Percentiles rank a stretch among this genome's conserved stretches.
phyloP scores from a whole-genome alignment of 2,797 vertebrate species.

The Neostethus bicornis region DNA sequence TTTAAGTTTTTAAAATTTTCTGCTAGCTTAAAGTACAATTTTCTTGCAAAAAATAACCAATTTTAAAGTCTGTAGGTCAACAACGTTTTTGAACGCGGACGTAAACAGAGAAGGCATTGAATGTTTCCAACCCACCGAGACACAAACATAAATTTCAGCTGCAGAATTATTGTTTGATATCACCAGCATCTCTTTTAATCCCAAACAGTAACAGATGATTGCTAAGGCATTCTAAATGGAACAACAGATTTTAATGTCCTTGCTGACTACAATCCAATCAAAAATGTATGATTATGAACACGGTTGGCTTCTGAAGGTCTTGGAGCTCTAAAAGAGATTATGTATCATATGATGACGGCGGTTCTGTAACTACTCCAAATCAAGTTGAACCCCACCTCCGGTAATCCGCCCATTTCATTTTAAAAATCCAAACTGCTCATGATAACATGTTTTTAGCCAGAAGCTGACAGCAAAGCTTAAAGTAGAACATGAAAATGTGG shows the following conservation, averaged over 20 bases:
- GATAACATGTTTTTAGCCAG: slow-evolving; percentile 24
- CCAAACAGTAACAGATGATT: slow-evolving; percentile 67
- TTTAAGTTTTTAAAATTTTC: neutral
- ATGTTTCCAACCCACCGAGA: slow-evolving; percentile 36
- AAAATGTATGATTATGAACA: slow-evolving; percentile 66
- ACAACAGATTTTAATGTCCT: slow-evolving; percentile 70
- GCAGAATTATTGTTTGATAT: slow-evolving; percentile 45
- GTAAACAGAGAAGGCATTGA: slow-evolving; percentile 48
- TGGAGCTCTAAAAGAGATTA: slow-evolving; percentile 61
- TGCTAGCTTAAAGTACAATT: neutral
- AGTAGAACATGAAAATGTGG: neutral
- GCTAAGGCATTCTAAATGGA: slow-evolving; percentile 57
- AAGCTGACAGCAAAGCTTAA: neutral
- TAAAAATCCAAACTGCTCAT: slow-evolving; percentile 29
- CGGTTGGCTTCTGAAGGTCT: slow-evolving; percentile 53
- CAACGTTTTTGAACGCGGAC: slow-evolving; percentile 37
- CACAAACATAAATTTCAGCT: slow-evolving; percentile 42
- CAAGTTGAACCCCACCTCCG: slow-evolving; percentile 50
- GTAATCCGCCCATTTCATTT: slow-evolving; percentile 44
- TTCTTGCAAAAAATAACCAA: slow-evolving; percentile 29
- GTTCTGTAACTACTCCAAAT: slow-evolving; percentile 17
- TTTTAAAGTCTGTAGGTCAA: slow-evolving; percentile 46
- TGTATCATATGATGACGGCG: slow-evolving; percentile 30
- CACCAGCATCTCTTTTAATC: slow-evolving; percentile 62
- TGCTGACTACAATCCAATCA: slow-evolving; percentile 67